Base-by-base conservation (phyloP, 2,113 vertebrate genomes). In the Tringa solitaria region DNA sequence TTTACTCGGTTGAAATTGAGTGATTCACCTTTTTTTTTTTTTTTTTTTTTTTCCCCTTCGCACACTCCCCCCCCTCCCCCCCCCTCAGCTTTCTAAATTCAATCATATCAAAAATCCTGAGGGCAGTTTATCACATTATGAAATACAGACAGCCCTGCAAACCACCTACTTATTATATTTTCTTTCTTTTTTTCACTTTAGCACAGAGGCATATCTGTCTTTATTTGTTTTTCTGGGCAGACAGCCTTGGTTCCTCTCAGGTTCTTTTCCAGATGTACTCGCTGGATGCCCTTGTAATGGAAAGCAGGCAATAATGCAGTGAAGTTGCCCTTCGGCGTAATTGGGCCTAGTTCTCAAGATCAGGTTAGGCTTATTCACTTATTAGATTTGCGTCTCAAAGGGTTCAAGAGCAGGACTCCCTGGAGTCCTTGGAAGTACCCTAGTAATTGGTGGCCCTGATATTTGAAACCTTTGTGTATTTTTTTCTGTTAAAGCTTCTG, bases 201-300 rank as follows among this genome's bases (percentile, higher is more conserved):
- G 96, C 97, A 90, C 88, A 97, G 97, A 97, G 97, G 97, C 97
- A 93, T 98, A 98, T 98, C 97, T 98, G 97, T 98, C 98, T 98
- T 98, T 98, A 98, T 98, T 98, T 98, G 98, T 98, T 98, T 98
- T 98, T 96, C 95, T 98, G 97, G 98, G 98, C 98, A 98, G 98
- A 97, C 97, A 98, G 98, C 98, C 97, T 97, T 97, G 94, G 97
- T 98, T 98, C 95, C 97, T 98, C 95, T 97, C 97, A 97, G 98
- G 91, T 97, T 97, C 97, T 97, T 97, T 97, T 98, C 97, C 98
- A 98, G 98, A 98, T 98, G 97, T 96, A 97, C 97, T 98, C 12
- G n/a, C 95, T 98, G 97, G 97, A 96, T 98, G 95, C 97, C 97
- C 98, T 98, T 97, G 97, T 98, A 98, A 98, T 98, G 98, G 98